Percentiles rank a stretch among this genome's conserved stretches.
phyloP scores from a whole-genome alignment of 2,888 invertebrate species.

The Zygaena filipendulae region DNA sequence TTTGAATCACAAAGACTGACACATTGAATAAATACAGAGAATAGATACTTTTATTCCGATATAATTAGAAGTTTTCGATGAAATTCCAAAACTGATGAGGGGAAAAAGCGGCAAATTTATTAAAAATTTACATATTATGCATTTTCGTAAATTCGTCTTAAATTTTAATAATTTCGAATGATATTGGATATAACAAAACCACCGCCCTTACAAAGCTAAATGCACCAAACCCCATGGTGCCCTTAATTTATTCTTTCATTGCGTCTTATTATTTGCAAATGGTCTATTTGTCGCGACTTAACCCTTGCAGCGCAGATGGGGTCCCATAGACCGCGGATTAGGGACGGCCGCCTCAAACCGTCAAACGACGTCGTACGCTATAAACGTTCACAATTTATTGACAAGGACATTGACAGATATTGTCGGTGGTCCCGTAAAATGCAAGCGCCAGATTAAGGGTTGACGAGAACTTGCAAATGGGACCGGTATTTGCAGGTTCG shows the following conservation, averaged over 20 bases:
- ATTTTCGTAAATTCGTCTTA: too few species aligned
- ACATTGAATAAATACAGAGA: too few species aligned
- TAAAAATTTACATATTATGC: not conserved
- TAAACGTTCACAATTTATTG: constrained; percentile 64
- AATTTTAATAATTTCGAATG: too few species aligned
- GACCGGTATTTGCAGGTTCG: constrained; percentile 43
- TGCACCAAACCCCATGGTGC: constrained; percentile 23
- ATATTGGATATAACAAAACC: too few species aligned
- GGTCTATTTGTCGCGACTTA: constrained; percentile 67
- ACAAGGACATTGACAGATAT: constrained; percentile 68
- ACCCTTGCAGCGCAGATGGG: constrained; percentile 64
- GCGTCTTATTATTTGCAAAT: constrained; percentile 69
- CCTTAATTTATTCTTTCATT: constrained; percentile 67
- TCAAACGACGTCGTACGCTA: constrained; percentile 61
- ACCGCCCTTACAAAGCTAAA: too few species aligned
- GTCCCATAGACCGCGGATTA: constrained; percentile 57
- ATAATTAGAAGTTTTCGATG: too few species aligned
- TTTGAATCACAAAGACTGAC: too few species aligned
- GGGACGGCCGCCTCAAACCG: constrained; percentile 48
- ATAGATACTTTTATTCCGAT: too few species aligned
- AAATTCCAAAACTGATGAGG: too few species aligned
- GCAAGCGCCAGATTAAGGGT: constrained; percentile 61
- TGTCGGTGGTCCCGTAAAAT: constrained; percentile 59
- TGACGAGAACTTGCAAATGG: constrained; percentile 58
- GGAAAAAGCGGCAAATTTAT: too few species aligned